A percentile compares a stretch with the other conserved stretches of the same genome.
Evolutionary conservation across 1,140 invertebrate genomes (phyloP).

Genomic region (Cydia splendana): DNA sequence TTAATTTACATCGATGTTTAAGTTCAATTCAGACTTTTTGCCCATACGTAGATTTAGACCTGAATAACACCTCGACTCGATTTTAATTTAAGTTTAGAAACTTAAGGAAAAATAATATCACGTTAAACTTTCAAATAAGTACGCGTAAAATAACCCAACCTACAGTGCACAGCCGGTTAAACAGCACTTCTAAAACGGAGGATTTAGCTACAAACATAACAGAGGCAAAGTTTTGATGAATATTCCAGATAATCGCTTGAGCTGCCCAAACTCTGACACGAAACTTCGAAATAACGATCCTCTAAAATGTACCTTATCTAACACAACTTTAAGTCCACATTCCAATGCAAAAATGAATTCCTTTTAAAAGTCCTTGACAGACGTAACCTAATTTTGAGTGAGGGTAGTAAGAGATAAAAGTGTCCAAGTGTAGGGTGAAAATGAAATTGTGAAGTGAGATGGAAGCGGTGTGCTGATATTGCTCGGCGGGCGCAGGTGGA

Average conservation of each 20-base stretch:
- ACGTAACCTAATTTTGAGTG: constrained; percentile 5
- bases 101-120: too few relatives aligned
- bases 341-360: not conserved
- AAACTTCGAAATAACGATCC: not conserved
- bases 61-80: too few relatives aligned
- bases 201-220: not conserved
- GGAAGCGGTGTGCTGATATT: constrained; percentile 15
- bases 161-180: too few relatives aligned
- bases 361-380: not conserved
- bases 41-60: too few relatives aligned
- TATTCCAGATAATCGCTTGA: constrained; percentile 16
- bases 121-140: not conserved
- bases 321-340: not conserved
- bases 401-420: constrained; percentile 14
- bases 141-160: not conserved
- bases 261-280: not conserved
- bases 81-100: too few relatives aligned
- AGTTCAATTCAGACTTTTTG: too few relatives aligned
- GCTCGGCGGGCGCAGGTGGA: constrained; percentile 8
- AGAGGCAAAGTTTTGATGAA: constrained; percentile 19
- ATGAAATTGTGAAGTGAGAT: constrained; percentile 27
- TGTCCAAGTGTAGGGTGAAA: constrained; percentile 11
- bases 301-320: not conserved
- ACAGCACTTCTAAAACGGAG: not conserved
- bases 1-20: too few relatives aligned